Conservation (phyloP, 2,797 vertebrate species). For the Phoeniculus purpureus region DNA sequence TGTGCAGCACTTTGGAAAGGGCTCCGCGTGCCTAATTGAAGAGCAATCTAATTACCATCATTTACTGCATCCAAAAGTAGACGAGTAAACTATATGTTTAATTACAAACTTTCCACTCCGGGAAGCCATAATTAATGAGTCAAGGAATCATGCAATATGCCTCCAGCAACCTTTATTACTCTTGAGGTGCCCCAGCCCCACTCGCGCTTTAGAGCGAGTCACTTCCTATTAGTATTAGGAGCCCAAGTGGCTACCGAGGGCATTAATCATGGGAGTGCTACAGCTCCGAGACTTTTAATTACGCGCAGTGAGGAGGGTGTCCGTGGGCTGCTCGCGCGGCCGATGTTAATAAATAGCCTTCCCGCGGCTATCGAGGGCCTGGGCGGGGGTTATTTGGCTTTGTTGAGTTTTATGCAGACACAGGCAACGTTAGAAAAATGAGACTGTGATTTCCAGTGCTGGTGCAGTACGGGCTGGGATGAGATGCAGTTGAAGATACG, state of each 20-base stretch:
- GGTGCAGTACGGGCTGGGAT: accelerated
- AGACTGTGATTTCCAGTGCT: accelerated
- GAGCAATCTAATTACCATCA: slow-evolving; percentile 76
- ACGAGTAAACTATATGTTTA: slow-evolving; percentile 79
- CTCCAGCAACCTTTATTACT: slow-evolving; percentile 76
- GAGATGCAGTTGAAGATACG: accelerated
- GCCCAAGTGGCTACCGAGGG: slow-evolving; percentile 58
- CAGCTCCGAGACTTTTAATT: slow-evolving; percentile 71
- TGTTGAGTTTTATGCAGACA: not conserved
- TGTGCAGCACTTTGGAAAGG: slow-evolving; percentile 1
- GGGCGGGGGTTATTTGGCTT: not conserved
- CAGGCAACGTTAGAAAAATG: not conserved
- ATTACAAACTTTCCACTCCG: slow-evolving; percentile 80
- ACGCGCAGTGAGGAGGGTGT: not conserved
- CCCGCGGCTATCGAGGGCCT: not conserved
- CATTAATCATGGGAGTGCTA: slow-evolving; percentile 71
- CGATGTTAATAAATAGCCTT: slow-evolving; percentile 41
- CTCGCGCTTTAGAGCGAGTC: slow-evolving; percentile 55
- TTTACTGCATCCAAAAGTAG: slow-evolving; percentile 73
- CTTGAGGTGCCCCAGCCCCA: slow-evolving; percentile 65
- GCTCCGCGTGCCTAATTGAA: slow-evolving; percentile 62
- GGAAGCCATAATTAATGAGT: slow-evolving; percentile 83
- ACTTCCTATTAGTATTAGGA: slow-evolving; percentile 76
- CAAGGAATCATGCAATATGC: slow-evolving; percentile 70
- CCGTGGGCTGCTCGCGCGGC: not conserved